These are phyloP conservation scores for Pseudococcus viburni DNA, from an alignment of 2,888 invertebrate species.

Conservation along the genomic window DNA sequence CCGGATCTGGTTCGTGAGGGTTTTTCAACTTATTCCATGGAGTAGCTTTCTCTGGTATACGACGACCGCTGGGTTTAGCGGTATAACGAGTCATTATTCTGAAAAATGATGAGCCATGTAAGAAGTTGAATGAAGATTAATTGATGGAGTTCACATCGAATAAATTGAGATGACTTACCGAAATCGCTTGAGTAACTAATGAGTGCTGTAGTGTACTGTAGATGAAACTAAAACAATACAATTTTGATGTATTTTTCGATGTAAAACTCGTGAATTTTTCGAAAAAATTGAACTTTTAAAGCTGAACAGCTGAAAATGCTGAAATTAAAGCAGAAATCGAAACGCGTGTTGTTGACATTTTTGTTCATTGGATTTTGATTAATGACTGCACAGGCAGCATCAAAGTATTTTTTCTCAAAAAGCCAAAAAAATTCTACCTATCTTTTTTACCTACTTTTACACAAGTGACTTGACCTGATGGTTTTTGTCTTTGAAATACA, in stretches of 20 bases:
- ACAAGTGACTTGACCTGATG: not conserved
- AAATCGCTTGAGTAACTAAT: not conserved
- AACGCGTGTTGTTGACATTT: conserved; percentile 15
- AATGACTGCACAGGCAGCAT: not conserved
- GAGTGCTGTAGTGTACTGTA: not conserved
- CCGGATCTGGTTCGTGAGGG: not conserved
- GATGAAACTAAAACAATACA: not conserved
- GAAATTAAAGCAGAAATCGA: not conserved
- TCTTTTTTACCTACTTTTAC: not conserved
- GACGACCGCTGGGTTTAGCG: conserved; percentile 82
- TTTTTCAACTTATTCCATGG: conserved; percentile 81
- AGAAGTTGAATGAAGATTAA: not conserved
- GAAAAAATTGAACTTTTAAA: not conserved
- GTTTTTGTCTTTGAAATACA: not conserved
- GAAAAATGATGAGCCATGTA: not conserved
- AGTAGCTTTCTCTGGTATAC: conserved; percentile 79
- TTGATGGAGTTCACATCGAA: not conserved
- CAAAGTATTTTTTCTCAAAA: too few species aligned
- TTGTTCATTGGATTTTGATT: not conserved
- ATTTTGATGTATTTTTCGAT: not conserved
- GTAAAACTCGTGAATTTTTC: not conserved
- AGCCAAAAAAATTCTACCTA: not conserved
- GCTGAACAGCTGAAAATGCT: not conserved
- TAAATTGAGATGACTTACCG: not conserved
- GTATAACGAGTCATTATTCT: conserved; percentile 81